These are phyloP conservation scores for Eremophila alpestris DNA, from an alignment of 2,797 vertebrate species.

Conservation along the genomic window DNA sequence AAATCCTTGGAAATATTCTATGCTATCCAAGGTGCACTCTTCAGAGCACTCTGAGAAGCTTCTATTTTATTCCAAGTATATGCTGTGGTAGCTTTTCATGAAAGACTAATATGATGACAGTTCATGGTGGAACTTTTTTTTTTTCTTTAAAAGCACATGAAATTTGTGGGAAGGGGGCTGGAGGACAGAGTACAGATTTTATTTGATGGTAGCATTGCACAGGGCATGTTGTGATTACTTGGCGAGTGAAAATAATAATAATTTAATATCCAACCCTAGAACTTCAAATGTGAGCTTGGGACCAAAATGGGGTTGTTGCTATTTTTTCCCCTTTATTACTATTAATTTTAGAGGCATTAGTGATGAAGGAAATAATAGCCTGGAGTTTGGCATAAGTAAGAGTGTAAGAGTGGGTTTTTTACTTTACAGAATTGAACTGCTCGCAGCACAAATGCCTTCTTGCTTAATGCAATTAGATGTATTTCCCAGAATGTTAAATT, in stretches of 20 bases:
- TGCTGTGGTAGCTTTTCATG: background rate
- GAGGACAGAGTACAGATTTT: background rate
- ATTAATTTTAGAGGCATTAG: background rate
- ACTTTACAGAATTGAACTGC: background rate
- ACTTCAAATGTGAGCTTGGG: background rate
- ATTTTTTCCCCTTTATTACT: background rate
- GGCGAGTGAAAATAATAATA: background rate
- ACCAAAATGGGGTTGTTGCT: background rate
- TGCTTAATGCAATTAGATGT: conserved; percentile 18
- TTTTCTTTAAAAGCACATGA: background rate
- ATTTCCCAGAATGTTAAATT: conserved; percentile 40
- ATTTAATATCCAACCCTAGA: background rate
- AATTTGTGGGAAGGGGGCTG: background rate
- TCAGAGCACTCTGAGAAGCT: background rate
- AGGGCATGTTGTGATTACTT: background rate
- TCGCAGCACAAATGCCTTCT: background rate
- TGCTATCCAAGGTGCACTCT: background rate
- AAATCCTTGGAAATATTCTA: background rate
- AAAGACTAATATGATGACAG: background rate
- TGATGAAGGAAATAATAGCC: background rate
- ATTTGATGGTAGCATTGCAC: background rate
- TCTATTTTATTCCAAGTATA: background rate
- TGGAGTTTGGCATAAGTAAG: background rate
- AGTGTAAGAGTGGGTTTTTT: background rate
- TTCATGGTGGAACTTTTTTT: background rate